Conservation (phyloP, 2,113 vertebrate species). For the Odocoileus virginianus region DNA sequence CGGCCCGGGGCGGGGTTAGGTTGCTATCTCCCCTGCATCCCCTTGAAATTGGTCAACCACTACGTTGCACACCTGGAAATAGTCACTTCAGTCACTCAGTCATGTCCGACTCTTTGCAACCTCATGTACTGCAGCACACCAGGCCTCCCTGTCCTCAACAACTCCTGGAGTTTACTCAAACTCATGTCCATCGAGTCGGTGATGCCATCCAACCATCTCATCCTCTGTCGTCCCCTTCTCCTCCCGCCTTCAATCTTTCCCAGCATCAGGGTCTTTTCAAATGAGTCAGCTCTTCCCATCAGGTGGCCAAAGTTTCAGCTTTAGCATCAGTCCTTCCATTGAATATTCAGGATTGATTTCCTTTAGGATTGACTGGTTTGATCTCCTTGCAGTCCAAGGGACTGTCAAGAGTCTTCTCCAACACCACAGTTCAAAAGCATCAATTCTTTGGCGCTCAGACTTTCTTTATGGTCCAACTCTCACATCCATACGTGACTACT, state of each 20-base stretch:
- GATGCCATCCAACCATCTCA: neutral
- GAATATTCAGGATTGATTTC: neutral
- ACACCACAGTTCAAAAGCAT: neutral
- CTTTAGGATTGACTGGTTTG: neutral
- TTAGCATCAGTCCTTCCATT: neutral
- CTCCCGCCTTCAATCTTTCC: neutral
- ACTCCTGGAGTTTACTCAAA: neutral
- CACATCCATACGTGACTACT: neutral
- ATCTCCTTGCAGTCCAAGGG: neutral
- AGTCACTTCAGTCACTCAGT: neutral
- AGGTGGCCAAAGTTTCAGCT: fast-evolving
- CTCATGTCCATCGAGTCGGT: fast-evolving
- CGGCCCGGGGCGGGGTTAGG: too few relatives aligned
- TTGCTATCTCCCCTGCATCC: neutral
- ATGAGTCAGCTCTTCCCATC: fast-evolving
- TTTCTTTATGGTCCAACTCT: neutral
- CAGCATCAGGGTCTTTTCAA: neutral
- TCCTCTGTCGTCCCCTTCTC: neutral
- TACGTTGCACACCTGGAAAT: neutral
- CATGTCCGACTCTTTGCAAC: fast-evolving
- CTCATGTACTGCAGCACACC: neutral
- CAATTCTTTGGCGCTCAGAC: neutral
- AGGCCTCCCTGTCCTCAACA: neutral
- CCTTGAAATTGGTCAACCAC: neutral
- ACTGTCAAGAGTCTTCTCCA: neutral